phyloP scores from a whole-genome alignment of 2,797 vertebrate species.

The Cebuella pygmaea region DNA sequence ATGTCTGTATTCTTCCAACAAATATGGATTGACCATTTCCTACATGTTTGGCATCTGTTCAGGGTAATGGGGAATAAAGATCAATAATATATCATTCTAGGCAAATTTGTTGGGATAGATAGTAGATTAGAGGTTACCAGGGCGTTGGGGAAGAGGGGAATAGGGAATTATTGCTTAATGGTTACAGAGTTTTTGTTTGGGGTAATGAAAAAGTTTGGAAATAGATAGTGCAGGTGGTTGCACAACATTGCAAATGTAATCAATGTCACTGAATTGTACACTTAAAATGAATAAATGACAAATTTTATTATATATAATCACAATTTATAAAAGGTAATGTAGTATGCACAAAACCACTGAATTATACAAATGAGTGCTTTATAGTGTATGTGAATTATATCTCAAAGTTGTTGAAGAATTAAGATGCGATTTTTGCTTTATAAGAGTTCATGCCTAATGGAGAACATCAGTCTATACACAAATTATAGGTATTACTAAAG shows the following conservation, averaged over 20 bases:
- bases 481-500: not conserved
- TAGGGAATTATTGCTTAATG: not conserved
- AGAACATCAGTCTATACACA: not conserved
- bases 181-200: not conserved
- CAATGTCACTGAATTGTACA: not conserved
- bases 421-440: not conserved
- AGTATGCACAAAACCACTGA: not conserved
- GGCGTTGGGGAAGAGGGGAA: not conserved
- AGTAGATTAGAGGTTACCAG: not conserved
- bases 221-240: not conserved
- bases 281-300: not conserved
- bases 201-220: not conserved
- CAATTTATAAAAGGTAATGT: not conserved
- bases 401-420: conserved; percentile 16
- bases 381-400: not conserved
- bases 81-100: not conserved
- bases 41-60: not conserved
- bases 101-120: not conserved
- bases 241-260: not conserved
- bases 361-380: not conserved
- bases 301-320: not conserved
- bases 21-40: not conserved
- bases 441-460: not conserved
- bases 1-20: not conserved
- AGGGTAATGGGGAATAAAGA: not conserved